Evolutionary conservation across 2,797 vertebrate species (phyloP).

Genomic region (Propithecus perrieri): DNA sequence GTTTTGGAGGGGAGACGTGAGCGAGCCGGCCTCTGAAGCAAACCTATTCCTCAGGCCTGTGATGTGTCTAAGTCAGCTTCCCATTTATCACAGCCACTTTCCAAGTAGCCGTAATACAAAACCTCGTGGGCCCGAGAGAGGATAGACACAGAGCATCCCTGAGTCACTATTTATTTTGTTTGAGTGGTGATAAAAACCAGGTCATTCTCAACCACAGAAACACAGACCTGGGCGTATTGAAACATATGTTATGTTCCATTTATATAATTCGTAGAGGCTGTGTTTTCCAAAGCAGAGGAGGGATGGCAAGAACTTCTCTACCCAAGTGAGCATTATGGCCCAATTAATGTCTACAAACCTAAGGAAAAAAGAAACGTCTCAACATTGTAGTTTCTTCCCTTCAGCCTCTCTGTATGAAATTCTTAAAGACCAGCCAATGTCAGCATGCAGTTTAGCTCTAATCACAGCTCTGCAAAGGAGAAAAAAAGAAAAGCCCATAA

Average conservation of each 20-base stretch:
- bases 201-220: constrained; percentile 47
- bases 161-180: constrained; percentile 35
- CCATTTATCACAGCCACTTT: constrained; percentile 61
- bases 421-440: constrained; percentile 43
- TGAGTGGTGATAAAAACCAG: constrained; percentile 55
- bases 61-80: not conserved
- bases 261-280: constrained; percentile 18
- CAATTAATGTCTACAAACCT: constrained; percentile 10
- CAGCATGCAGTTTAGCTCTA: not conserved
- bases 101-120: constrained; percentile 48
- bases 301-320: not conserved
- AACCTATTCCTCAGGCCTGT: constrained; percentile 31
- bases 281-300: constrained; percentile 24
- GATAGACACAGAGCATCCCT: constrained; percentile 36
- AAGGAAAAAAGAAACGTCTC: not conserved
- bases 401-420: not conserved
- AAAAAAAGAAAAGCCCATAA: constrained; percentile 15
- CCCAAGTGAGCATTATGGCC: not conserved
- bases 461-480: constrained; percentile 49
- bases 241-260: constrained; percentile 10
- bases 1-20: constrained; percentile 4
- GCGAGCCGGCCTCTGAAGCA: not conserved
- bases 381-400: not conserved
- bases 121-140: constrained; percentile 7
- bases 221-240: constrained; percentile 24